Evolutionary conservation across 2,888 invertebrate species (phyloP), one percentile per base, ranked within the genome.

Genomic region (Coelopa pilipes): DNA sequence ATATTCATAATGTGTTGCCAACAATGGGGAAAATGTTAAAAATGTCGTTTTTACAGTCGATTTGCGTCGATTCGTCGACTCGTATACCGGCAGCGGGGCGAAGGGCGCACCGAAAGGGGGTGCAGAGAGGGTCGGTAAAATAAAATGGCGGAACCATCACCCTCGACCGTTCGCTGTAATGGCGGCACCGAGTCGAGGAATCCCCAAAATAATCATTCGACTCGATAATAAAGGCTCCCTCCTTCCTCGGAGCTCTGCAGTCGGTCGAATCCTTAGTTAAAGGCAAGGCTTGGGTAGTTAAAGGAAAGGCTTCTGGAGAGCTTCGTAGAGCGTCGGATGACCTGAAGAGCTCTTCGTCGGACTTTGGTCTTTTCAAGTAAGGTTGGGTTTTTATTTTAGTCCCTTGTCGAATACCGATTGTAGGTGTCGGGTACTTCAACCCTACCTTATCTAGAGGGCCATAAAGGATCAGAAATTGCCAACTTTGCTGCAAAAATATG

Each of bases 1-100:
- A 17, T 12, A 63, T 63, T 63, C 63, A 46, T 47, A 63, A 46
- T 63, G 62, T 19, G n/a, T 12, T 63, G 63, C 17, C 45, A 47
- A 63, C 63, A 63, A 45, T 63, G 63, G 45, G 46, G 63, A 63
- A 63, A 46, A 46, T 63, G 63, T 63, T 63, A 47, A 63, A 59
- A 63, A 46, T 63, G 45, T 47, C 47, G 46, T 46, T 63, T 63
- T 63, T 45, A 63, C 63, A 47, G 63, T 63, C 63, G 47, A 63
- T 63, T 63, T 45, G 46, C 19, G 45, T 63, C 47, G 47, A 63
- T 47, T 63, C 34, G 34, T 34, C 34, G 34, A 34, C 34, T n/a
- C n/a, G n/a, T n/a, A n/a, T n/a, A 7, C 4, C 7, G 34, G 34
- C 2, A 34, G 34, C 34, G 2, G 34, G 7, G 34, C 34, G 34